Evolutionary conservation across 2,888 invertebrate species (phyloP), one percentile per base, ranked within the genome.

Genomic region (Eristalis pertinax): DNA sequence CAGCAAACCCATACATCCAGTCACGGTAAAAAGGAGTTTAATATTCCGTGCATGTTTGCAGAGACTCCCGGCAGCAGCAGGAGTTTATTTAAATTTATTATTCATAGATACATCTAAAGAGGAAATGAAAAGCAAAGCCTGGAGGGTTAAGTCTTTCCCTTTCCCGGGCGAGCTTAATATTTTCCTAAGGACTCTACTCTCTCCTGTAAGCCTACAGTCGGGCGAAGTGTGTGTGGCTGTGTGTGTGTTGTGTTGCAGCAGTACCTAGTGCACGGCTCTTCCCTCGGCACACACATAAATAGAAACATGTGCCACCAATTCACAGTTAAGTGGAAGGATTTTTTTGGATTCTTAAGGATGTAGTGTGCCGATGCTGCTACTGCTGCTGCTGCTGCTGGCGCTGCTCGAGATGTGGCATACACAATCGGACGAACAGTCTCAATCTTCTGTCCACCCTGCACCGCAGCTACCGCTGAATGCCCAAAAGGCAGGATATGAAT

Each of bases 51-150:
- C 84, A 87, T 80, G 84, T 87, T 79, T 80, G 64, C 22, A 58
- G 77, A 76, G 63, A 41, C 67, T 64, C 63, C 32, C 43, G 60
- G 60, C 60, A 67, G 24, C 72, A 83, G 77, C 50, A 75, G 62
- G 79, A 84, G 87, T 87, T 87, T 87, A 75, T 84, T 80, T 87
- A 87, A 87, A 87, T 87, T 87, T 87, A 84, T 83, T 87, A 87
- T 87, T 87, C 87, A 87, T 87, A 87, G 84, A 84, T 87, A 87
- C 84, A 84, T 84, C 84, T 87, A 80, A 79, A 80, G 76, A 84
- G 84, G 84, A 87, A 87, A 87, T 84, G 87, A 84, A 87, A 87
- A 84, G 72, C 87, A 73, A 68, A 79, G 87, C 84, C 84, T 73
- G 58, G 50, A 19, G 62, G 78, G 79, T 67, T 84, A 87, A 87